Conservation (phyloP, 2,888 invertebrate species). For the Adela reaumurella region DNA sequence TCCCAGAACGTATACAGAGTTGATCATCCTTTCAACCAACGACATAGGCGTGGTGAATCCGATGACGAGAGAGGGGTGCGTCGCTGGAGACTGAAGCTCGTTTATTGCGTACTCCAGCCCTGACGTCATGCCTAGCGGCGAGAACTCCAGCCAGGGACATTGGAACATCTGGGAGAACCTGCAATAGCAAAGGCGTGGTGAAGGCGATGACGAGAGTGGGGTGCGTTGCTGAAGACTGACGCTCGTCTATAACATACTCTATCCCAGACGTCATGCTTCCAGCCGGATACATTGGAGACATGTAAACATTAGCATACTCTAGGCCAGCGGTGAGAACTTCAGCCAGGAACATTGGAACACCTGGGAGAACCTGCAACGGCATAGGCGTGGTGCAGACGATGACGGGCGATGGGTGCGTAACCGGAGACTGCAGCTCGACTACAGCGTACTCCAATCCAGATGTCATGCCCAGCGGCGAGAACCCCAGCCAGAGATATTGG, state of each 20-base stretch:
- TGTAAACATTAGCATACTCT: no score
- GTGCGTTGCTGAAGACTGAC: no score
- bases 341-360: no score
- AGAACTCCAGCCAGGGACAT: constrained; percentile 29
- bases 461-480: constrained; percentile 20
- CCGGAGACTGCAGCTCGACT: constrained; percentile 22
- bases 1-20: no score
- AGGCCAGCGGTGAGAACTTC: no score
- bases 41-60: constrained; percentile 22
- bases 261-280: no score
- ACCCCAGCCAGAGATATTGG: constrained; percentile 27
- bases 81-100: constrained; percentile 20
- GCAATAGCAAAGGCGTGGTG: no score
- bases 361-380: no score
- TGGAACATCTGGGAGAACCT: constrained; percentile 23
- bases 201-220: no score
- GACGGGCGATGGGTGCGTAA: constrained; percentile 20
- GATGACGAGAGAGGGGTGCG: constrained; percentile 20
- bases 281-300: no score
- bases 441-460: constrained; percentile 21
- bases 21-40: constrained; percentile 15
- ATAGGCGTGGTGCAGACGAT: constrained; percentile 22
- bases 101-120: constrained; percentile 24
- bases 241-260: no score
- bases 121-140: constrained; percentile 19